These are phyloP conservation scores for Tuta absoluta DNA, from an alignment of 2,888 invertebrate genomes.

Conservation along the genomic window DNA sequence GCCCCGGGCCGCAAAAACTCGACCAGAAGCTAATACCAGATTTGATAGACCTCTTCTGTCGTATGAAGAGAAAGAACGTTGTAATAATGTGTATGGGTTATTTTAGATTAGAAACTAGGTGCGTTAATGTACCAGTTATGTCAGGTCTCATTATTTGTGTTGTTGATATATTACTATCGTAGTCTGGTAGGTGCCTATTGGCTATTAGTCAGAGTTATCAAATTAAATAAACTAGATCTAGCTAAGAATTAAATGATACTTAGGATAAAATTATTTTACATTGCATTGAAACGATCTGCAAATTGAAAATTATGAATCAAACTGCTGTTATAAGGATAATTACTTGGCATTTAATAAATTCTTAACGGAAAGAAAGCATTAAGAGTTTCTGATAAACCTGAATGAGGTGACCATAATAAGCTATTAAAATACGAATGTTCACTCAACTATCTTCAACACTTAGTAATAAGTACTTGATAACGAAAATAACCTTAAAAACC, in stretches of 20 bases:
- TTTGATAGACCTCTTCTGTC: not conserved
- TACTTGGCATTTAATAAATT: not conserved
- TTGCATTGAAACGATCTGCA: too few relatives aligned
- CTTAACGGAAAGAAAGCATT: not conserved
- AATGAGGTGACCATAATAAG: slow-evolving; percentile 28
- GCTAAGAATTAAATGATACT: too few relatives aligned
- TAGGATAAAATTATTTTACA: too few relatives aligned
- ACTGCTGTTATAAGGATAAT: not conserved
- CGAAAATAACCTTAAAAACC: slow-evolving; percentile 1
- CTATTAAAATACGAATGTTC: slow-evolving; percentile 12
- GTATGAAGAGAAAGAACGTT: not conserved
- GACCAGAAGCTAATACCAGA: slow-evolving; percentile 38
- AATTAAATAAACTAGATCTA: too few relatives aligned
- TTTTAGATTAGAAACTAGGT: not conserved
- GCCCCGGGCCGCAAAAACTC: slow-evolving; percentile 47
- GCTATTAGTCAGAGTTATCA: too few relatives aligned
- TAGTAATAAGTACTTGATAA: not conserved
- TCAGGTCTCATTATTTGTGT: slow-evolving; percentile 1
- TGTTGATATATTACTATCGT: not conserved
- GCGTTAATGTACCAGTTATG: not conserved
- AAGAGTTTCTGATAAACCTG: slow-evolving; percentile 5
- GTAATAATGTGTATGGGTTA: not conserved
- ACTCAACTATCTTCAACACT: not conserved
- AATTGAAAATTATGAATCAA: too few relatives aligned
- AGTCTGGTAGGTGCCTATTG: too few relatives aligned